phyloP scores from a whole-genome alignment of 2,888 invertebrate species.

The Lochmaea capreae region DNA sequence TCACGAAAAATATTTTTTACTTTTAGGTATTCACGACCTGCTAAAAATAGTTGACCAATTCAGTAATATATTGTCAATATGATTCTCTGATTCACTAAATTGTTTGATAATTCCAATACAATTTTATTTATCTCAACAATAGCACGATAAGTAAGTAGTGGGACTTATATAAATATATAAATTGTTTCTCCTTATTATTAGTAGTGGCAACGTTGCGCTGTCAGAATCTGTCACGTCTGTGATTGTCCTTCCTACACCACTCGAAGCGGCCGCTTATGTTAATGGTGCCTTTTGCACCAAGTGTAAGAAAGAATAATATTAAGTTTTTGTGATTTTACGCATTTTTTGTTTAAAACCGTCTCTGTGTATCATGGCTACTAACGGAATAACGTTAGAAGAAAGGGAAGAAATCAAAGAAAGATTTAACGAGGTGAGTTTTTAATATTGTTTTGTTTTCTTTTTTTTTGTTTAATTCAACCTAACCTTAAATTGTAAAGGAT shows the following conservation, averaged over 20 bases:
- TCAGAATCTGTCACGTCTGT: conserved; percentile 10
- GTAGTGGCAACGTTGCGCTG: conserved; percentile 31
- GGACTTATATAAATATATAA: conserved; percentile 13
- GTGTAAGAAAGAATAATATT: conserved; percentile 34
- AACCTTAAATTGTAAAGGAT: conserved; percentile 42
- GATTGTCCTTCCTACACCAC: conserved; percentile 1
- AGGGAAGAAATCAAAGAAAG: conserved; percentile 81
- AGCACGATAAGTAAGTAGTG: conserved; percentile 8
- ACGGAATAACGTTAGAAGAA: conserved; percentile 74
- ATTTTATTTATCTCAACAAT: neutral
- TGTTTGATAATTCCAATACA: conserved; percentile 1
- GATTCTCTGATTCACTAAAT: neutral
- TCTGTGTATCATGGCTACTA: conserved; percentile 34
- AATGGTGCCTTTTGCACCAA: conserved; percentile 44
- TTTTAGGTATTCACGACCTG: neutral
- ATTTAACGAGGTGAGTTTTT: conserved; percentile 76
- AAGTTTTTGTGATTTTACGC: conserved; percentile 38
- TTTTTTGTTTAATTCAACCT: conserved; percentile 16
- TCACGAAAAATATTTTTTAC: neutral
- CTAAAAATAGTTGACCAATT: neutral
- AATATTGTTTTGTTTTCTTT: conserved; percentile 33
- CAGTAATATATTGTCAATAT: neutral
- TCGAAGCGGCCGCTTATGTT: conserved; percentile 28
- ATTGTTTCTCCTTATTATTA: neutral
- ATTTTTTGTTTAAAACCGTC: conserved; percentile 23